A percentile compares a stretch with the other conserved stretches of the same genome.
Evolutionary conservation across 2,797 vertebrate species (phyloP).

Genomic region (Lutjanus campechanus): DNA sequence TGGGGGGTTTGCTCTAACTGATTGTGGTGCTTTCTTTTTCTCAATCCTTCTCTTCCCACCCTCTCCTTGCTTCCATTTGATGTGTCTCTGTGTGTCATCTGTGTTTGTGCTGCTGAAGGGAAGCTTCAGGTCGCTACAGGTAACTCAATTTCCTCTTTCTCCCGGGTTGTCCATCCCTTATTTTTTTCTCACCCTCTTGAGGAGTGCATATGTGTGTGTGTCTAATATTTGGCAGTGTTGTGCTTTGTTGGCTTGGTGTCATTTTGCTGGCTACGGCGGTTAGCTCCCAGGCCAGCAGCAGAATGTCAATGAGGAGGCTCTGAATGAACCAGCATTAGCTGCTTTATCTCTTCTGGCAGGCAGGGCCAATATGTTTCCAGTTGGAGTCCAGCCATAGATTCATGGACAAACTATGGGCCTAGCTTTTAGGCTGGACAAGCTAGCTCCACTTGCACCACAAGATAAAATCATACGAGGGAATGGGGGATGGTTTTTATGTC

Average conservation of each 20-base stretch:
- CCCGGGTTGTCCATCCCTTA: slow-evolving; percentile 60
- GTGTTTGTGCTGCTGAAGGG: slow-evolving; percentile 90
- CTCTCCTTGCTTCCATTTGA: slow-evolving; percentile 78
- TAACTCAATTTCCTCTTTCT: slow-evolving; percentile 81
- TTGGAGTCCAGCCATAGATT: slow-evolving; percentile 63
- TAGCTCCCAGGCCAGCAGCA: slow-evolving; percentile 66
- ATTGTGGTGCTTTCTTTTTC: slow-evolving; percentile 72
- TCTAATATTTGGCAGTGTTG: slow-evolving; percentile 58
- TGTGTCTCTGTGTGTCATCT: slow-evolving; percentile 76
- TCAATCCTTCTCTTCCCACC: slow-evolving; percentile 61
- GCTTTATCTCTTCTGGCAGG: slow-evolving; percentile 72
- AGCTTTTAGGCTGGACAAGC: slow-evolving; percentile 40
- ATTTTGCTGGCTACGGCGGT: slow-evolving; percentile 56
- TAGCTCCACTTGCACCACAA: slow-evolving; percentile 32
- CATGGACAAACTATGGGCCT: slow-evolving; percentile 48
- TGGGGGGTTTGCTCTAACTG: slow-evolving; percentile 73
- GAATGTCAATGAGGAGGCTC: slow-evolving; percentile 79
- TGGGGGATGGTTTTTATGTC: slow-evolving; percentile 30
- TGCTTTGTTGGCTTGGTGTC: slow-evolving; percentile 64
- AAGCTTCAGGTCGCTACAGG: slow-evolving; percentile 99
- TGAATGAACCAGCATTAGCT: slow-evolving; percentile 75
- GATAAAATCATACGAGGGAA: slow-evolving; percentile 26
- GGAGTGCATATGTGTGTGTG: slow-evolving; percentile 41
- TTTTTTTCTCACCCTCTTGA: slow-evolving; percentile 19
- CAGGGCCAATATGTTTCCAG: slow-evolving; percentile 68